A percentile compares a stretch with the other conserved stretches of the same genome.
phyloP scores from a whole-genome alignment of 2,888 invertebrate species.

The Tineola bisselliella region DNA sequence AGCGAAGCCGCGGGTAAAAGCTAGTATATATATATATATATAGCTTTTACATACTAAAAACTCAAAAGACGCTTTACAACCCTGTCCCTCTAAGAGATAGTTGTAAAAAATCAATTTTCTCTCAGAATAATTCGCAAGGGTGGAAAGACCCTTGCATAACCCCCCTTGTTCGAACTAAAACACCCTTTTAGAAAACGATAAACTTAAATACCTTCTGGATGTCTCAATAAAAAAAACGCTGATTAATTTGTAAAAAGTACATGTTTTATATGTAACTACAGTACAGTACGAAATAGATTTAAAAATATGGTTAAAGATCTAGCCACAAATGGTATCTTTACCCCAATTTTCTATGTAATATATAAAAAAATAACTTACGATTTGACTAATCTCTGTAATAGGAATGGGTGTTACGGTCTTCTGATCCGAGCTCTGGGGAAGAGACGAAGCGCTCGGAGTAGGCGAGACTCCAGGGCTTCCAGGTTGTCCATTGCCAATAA shows the following conservation, averaged over 20 bases:
- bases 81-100: background rate
- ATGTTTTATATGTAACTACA: no score
- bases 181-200: background rate
- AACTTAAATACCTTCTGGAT: background rate
- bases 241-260: no score
- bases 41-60: background rate
- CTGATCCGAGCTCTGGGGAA: conserved; percentile 63
- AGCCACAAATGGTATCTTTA: no score
- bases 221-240: background rate
- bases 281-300: no score
- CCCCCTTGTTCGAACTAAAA: background rate
- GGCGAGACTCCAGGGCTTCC: conserved; percentile 69
- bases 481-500: conserved; percentile 68
- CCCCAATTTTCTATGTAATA: no score
- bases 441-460: conserved; percentile 69
- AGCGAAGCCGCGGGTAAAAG: no score
- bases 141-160: background rate
- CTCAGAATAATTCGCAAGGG: background rate
- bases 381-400: conserved; percentile 75
- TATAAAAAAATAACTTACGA: conserved; percentile 59
- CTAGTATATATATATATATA: background rate
- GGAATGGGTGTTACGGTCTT: conserved; percentile 68
- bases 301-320: no score
- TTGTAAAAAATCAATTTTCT: background rate
- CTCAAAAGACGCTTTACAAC: background rate